Conservation (phyloP, 1,140 invertebrate genomes). For the Penaeus vannamei region DNA sequence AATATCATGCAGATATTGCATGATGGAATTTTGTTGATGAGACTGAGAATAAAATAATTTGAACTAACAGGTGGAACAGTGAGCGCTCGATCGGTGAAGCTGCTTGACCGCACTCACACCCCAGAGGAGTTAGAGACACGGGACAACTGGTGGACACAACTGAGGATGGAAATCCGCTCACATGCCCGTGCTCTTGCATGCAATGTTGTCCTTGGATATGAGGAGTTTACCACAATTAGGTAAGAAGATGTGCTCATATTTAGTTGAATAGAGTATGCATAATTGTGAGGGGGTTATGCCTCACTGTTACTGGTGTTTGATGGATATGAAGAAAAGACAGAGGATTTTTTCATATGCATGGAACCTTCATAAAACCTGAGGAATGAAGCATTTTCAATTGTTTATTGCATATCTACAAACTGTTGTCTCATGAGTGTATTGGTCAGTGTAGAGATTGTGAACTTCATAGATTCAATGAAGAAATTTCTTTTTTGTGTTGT, state of each 20-base stretch:
- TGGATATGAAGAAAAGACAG: too few species aligned
- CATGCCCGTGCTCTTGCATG: slow-evolving; percentile 91
- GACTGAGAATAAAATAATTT: neutral
- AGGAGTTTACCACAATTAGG: slow-evolving; percentile 91
- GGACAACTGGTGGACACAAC: slow-evolving; percentile 96
- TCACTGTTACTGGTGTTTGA: too few species aligned
- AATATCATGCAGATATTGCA: neutral
- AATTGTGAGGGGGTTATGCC: too few species aligned
- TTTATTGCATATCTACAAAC: too few species aligned
- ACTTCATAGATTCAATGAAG: too few species aligned
- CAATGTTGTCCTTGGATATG: slow-evolving; percentile 94
- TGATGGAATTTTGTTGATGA: too few species aligned
- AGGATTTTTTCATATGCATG: too few species aligned
- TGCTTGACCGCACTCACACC: slow-evolving; percentile 85
- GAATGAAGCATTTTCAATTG: too few species aligned
- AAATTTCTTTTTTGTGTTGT: too few species aligned
- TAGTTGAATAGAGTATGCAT: neutral
- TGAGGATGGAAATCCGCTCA: slow-evolving; percentile 93
- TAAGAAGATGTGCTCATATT: slow-evolving; percentile 71
- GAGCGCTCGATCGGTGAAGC: slow-evolving; percentile 87
- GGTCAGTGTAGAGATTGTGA: too few species aligned
- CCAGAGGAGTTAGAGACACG: slow-evolving; percentile 90
- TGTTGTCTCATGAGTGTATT: too few species aligned
- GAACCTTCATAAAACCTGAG: too few species aligned
- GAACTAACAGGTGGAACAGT: slow-evolving; percentile 82